A percentile compares a stretch with the other conserved stretches of the same genome.
These are phyloP conservation scores for Onychostoma macrolepis DNA, from an alignment of 2,113 vertebrate genomes.

Conservation along the genomic window DNA sequence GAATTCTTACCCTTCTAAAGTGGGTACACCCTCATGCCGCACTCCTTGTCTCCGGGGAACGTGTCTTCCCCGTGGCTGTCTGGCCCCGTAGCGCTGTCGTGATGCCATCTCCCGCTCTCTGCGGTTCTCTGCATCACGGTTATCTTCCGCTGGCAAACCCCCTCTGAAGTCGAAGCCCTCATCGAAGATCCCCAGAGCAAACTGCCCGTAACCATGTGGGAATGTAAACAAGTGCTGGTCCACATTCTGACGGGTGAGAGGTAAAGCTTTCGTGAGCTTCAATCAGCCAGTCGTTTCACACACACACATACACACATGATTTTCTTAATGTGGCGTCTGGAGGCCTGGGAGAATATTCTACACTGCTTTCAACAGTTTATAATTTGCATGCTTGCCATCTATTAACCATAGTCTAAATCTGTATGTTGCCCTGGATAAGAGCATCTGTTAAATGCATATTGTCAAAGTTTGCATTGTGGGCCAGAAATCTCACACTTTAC, in stretches of 20 bases:
- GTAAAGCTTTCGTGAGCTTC: neutral
- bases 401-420: neutral
- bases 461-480: neutral
- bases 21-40: conserved; percentile 91
- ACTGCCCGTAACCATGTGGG: conserved; percentile 87
- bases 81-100: conserved; percentile 83
- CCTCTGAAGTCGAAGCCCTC: conserved; percentile 88
- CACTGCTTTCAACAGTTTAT: neutral
- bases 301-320: neutral
- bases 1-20: conserved; percentile 88
- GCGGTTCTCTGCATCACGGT: conserved; percentile 85
- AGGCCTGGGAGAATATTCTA: neutral
- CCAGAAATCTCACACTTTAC: neutral
- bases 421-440: neutral
- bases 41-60: conserved; percentile 82
- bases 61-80: conserved; percentile 88
- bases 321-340: neutral
- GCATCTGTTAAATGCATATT: neutral
- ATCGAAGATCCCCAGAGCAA: conserved; percentile 90
- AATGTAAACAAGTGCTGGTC: conserved; percentile 91
- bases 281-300: neutral
- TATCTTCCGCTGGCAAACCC: conserved; percentile 79
- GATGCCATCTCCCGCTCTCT: conserved; percentile 88
- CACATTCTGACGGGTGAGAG: conserved; percentile 75
- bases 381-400: neutral